Conservation (phyloP, 2,888 invertebrate species). For the Arctia plantaginis region DNA sequence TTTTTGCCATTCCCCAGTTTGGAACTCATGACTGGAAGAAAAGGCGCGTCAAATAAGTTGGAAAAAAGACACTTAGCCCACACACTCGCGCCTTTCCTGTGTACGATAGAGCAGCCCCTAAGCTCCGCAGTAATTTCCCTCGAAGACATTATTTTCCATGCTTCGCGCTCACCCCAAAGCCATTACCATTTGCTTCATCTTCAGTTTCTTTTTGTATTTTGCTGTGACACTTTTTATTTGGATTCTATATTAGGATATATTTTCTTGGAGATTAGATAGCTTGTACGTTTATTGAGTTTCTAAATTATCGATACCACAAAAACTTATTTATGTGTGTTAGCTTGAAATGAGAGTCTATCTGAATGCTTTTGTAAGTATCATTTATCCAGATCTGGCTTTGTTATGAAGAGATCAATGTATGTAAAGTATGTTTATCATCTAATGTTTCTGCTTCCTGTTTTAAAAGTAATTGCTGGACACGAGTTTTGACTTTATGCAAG, state of each 20-base stretch:
- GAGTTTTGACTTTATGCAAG: too few relatives aligned
- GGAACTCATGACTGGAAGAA: constrained; percentile 58
- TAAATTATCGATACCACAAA: constrained; percentile 2
- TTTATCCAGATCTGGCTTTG: not conserved
- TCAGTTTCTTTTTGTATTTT: constrained; percentile 57
- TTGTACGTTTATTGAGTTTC: constrained; percentile 6
- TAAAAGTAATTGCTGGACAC: too few relatives aligned
- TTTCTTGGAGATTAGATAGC: constrained; percentile 39
- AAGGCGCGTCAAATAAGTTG: constrained; percentile 76
- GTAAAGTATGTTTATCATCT: too few relatives aligned
- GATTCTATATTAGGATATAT: constrained; percentile 48
- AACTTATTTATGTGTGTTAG: not conserved
- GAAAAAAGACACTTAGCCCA: constrained; percentile 78
- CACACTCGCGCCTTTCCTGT: constrained; percentile 68
- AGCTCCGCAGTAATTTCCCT: constrained; percentile 71
- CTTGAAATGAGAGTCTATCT: too few relatives aligned
- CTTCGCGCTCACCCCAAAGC: constrained; percentile 61
- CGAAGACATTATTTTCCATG: constrained; percentile 75
- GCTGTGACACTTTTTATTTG: constrained; percentile 57
- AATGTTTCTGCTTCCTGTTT: too few relatives aligned
- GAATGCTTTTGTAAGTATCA: not conserved
- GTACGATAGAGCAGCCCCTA: constrained; percentile 59
- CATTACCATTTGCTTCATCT: constrained; percentile 60
- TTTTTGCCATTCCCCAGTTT: constrained; percentile 63
- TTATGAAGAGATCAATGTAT: too few relatives aligned